Evolutionary conservation across 1,140 invertebrate species (phyloP), one percentile per base, ranked within the genome.

Genomic region (Drosophila lowei): DNA sequence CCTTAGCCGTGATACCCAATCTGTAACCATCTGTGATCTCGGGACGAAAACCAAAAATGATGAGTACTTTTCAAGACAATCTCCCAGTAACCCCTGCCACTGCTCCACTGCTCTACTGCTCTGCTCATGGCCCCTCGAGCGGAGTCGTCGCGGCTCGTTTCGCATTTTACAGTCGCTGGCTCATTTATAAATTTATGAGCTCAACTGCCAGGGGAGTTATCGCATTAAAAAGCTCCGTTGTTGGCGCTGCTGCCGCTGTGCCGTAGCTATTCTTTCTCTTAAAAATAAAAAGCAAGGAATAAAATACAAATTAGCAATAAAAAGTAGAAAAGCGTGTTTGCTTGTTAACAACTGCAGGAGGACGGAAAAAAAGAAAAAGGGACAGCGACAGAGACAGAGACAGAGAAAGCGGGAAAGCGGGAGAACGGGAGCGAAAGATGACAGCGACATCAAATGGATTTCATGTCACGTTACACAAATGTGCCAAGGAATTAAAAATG

Each of bases 261-360:
- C 18, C 2, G 23, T 25, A 56, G 18, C 21, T 0, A 25, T 42
- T 61, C 55, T 5, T 55, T 42, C 16, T 28, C 30, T 9, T 58
- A 49, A 55, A 85, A 77, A 80, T 64, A 85, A 61, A 74, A 66
- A 80, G 52, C 61, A 60, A 49, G 53, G 65, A 71, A 88, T 72
- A 88, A 86, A 83, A 86, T 88, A 88, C 81, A 86, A 86, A 86
- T 86, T 86, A 86, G 83, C 83, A 86, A 86, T 88, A 86, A 86
- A 85, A 86, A 86, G 83, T 86, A 86, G 83, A 86, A 86, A 86
- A 86, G 83, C 83, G 79, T 86, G 83, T 86, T 88, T 88, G 83
- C 88, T 88, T 86, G 81, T 86, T 86, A 88, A 86, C 83, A 86
- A 81, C 73, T 75, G 77, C 78, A 75, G 70, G 56, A 50, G n/a